Base-by-base conservation (phyloP, 2,797 vertebrate species). In the Australoheros facetus region DNA sequence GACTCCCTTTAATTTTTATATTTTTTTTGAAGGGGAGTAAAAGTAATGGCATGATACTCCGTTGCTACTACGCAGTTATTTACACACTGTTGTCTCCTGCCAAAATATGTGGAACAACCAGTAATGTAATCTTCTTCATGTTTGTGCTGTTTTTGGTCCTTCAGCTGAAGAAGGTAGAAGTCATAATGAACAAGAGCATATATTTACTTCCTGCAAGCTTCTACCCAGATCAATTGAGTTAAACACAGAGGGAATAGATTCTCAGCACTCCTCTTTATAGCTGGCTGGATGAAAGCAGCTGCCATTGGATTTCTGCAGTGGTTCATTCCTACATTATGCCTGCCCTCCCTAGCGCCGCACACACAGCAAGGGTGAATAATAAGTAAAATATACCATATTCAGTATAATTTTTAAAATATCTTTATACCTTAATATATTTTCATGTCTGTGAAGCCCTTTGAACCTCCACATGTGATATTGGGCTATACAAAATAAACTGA, bases 181-280 rank as follows among this genome's bases (percentile, higher is more conserved):
- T 48, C 12, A 45, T 45, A 45, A 14, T 45, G 12, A 95, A 96
- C 95, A 90, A 93, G 95, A 91, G 87, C 91, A 91, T 90, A 91
- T 93, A 93, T 94, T 89, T 88, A 81, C 79, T 87, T 92, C 85
- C 62, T 57, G 77, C 79, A 34, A 85, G 73, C 84, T 86, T 77
- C 81, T 83, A 87, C 84, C 88, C 84, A 82, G 93, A 96, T 97
- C 95, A 88, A 96, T 94, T 82, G 95, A 96, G 87, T 92, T 84
- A 71, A 92, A 85, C 75, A 58, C 75, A 73, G 86, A 82, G 80
- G 78, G 89, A 92, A 95, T 89, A 90, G 90, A 91, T 90, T 86
- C 88, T 85, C 92, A 92, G 32, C 84, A 51, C 80, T 93, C 76
- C 78, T 88, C 89, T 89, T 92, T 93, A 84, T 56, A 84, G 77